phyloP scores from a whole-genome alignment of 2,888 invertebrate genomes.

The Eueremaeus valkanovi region DNA sequence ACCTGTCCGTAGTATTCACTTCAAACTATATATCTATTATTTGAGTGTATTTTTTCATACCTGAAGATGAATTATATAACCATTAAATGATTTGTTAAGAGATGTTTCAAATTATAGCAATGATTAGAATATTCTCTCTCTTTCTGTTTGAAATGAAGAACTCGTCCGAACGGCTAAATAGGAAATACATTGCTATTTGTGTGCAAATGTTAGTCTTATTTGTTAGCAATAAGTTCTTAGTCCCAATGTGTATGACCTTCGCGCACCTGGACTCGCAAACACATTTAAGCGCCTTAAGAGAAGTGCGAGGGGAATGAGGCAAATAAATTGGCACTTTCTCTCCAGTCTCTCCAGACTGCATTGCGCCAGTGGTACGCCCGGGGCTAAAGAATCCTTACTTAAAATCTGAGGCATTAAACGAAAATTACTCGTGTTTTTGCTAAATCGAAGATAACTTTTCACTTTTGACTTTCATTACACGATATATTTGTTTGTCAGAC shows the following conservation, averaged over 20 bases:
- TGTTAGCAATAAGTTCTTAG: not conserved
- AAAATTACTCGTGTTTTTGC: conserved; percentile 5
- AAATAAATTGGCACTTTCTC: conserved; percentile 29
- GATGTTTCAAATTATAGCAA: too few species aligned
- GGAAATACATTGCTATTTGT: not conserved
- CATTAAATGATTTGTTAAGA: too few species aligned
- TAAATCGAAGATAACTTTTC: conserved; percentile 26
- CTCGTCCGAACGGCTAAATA: conserved; percentile 15
- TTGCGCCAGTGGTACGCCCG: conserved; percentile 37
- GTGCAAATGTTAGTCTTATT: conserved; percentile 5
- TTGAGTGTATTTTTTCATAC: too few species aligned
- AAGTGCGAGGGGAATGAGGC: conserved; percentile 5
- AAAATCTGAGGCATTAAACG: conserved; percentile 16
- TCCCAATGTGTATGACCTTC: conserved; percentile 14
- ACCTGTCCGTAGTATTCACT: not conserved
- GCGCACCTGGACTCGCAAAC: conserved; percentile 17
- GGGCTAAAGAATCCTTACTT: conserved; percentile 28
- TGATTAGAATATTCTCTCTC: too few species aligned
- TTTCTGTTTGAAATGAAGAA: conserved; percentile 4
- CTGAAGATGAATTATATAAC: too few species aligned
- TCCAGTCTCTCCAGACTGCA: conserved; percentile 35
- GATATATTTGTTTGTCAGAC: not conserved
- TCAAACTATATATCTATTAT: too few species aligned
- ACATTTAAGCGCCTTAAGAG: conserved; percentile 18
- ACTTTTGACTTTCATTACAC: conserved; percentile 29